A percentile compares a stretch with the other conserved stretches of the same genome.
These are phyloP conservation scores for Clarias fuscus DNA, from an alignment of 2,797 vertebrate genomes.

Conservation along the genomic window DNA sequence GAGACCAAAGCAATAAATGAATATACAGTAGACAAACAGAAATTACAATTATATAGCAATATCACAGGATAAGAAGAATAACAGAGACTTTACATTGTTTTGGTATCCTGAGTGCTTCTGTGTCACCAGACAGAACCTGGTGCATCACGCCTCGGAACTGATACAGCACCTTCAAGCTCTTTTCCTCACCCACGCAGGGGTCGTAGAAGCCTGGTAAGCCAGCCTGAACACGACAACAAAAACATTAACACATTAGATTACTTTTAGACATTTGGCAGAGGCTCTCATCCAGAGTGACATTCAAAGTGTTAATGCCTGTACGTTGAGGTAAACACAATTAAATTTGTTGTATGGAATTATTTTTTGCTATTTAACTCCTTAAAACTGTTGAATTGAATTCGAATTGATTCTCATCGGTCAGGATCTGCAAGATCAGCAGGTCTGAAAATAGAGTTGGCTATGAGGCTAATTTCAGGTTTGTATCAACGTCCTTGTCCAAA, in stretches of 20 bases:
- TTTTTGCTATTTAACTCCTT: not conserved
- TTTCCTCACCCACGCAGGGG: conserved; percentile 96
- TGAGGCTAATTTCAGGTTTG: not conserved
- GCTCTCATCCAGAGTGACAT: no score
- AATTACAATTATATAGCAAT: not conserved
- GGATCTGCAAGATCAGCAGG: not conserved
- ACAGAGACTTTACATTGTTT: conserved; percentile 92
- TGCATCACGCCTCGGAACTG: conserved; percentile 98
- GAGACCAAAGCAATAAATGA: not conserved
- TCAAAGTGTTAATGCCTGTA: not conserved
- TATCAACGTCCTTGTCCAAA: not conserved
- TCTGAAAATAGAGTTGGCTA: not conserved
- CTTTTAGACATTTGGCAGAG: no score
- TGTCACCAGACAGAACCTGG: conserved; percentile 92
- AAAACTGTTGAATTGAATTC: conserved; percentile 5
- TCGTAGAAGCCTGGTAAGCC: conserved; percentile 97
- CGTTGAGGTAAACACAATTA: not conserved
- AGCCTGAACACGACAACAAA: conserved; percentile 71
- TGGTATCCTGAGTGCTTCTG: conserved; percentile 96
- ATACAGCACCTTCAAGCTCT: conserved; percentile 97
- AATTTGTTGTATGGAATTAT: not conserved
- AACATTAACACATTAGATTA: conserved; percentile 26
- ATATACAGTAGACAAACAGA: not conserved
- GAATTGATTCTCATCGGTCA: not conserved
- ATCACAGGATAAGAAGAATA: not conserved